Conservation (phyloP, 1,140 invertebrate species). For the Drosophila cardini region DNA sequence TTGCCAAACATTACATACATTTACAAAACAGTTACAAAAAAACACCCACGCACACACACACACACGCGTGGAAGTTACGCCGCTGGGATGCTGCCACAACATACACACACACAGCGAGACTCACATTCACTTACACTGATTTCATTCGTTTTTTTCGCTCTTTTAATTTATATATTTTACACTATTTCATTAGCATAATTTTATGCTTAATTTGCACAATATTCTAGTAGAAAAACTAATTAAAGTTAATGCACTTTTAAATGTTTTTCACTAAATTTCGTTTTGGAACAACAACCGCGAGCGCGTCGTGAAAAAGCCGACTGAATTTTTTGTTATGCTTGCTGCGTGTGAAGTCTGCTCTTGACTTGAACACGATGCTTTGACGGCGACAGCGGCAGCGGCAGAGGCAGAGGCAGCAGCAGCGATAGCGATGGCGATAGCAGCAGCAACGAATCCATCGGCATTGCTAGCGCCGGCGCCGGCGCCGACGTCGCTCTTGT, state of each 20-base stretch:
- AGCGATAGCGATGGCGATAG: neutral
- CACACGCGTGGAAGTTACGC: slow-evolving; percentile 2
- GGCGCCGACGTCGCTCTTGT: slow-evolving; percentile 46
- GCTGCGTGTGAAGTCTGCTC: slow-evolving; percentile 71
- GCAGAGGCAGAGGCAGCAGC: neutral
- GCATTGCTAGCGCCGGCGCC: slow-evolving; percentile 56
- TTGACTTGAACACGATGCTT: slow-evolving; percentile 40
- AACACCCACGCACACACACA: slow-evolving; percentile 6
- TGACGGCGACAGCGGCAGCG: slow-evolving; percentile 9
- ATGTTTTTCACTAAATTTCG: slow-evolving; percentile 30
- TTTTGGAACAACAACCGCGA: slow-evolving; percentile 66
- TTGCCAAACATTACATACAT: neutral
- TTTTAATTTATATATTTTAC: neutral
- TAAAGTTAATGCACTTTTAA: slow-evolving; percentile 17
- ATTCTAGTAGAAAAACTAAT: slow-evolving; percentile 4
- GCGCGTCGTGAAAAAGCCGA: slow-evolving; percentile 75
- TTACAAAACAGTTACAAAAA: neutral
- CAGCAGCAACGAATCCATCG: slow-evolving; percentile 15
- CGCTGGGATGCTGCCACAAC: slow-evolving; percentile 26
- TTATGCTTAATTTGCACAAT: slow-evolving; percentile 15
- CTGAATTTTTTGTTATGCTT: slow-evolving; percentile 76
- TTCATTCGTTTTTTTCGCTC: slow-evolving; percentile 13
- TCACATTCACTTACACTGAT: slow-evolving; percentile 24
- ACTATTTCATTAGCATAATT: slow-evolving; percentile 5
- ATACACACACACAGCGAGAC: slow-evolving; percentile 6